These are phyloP conservation scores for Whitmania pigra DNA, from an alignment of 1,140 invertebrate species.

Conservation along the genomic window DNA sequence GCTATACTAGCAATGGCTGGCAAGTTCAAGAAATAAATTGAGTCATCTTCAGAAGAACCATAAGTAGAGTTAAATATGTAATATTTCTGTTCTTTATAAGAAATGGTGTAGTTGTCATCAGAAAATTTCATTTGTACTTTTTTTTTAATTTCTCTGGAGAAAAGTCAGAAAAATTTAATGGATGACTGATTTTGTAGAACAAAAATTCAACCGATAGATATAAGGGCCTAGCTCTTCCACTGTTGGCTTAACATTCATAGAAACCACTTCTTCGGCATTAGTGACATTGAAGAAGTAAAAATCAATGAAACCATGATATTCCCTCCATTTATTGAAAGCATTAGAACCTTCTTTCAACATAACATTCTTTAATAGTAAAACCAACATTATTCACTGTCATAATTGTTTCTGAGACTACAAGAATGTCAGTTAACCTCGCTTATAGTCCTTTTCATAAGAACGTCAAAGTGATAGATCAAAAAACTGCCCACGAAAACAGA, in stretches of 20 bases:
- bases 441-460: background rate
- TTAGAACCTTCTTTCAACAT: background rate
- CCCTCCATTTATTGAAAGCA: background rate
- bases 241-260: background rate
- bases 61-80: too few relatives aligned
- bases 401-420: background rate
- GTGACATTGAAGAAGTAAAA: constrained; percentile 11
- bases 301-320: background rate
- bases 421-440: background rate
- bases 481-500: too few relatives aligned
- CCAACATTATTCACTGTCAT: background rate
- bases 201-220: background rate
- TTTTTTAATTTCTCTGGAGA: background rate
- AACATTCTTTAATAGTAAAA: background rate
- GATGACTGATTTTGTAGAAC: background rate
- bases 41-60: too few relatives aligned
- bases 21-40: background rate
- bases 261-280: background rate
- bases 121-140: background rate
- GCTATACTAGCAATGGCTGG: background rate
- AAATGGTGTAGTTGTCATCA: background rate
- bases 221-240: background rate
- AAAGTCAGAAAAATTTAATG: background rate
- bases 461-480: background rate
- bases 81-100: background rate